Base-by-base conservation (phyloP, 37 sponge, comb jelly and placozoan genomes). In the Haliclona indistincta region DNA sequence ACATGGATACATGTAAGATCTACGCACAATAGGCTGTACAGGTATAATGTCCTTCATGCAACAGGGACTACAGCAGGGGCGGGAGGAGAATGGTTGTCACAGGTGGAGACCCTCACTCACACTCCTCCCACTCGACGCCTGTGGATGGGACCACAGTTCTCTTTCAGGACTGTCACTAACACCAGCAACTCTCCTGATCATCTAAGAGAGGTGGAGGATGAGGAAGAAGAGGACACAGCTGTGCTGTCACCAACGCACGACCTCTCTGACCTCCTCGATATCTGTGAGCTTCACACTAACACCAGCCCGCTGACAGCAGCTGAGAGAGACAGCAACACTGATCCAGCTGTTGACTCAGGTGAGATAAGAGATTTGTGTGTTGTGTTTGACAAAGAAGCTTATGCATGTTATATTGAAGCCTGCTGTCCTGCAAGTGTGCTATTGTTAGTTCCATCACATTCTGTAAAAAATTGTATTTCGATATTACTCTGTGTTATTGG, bases 141-240 rank as follows among this genome's bases (percentile, higher is more conserved):
- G 4, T 97, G 98, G 98, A 97, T 97, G 98, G 98, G 98, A 52
- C 98, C 98, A 4, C 98, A 97, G 90, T 97, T 97, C 86, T 76
- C 74, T 22, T 94, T 92, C 78, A 94, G 92, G 63, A 82, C 85
- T n/a, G 22, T 58, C 25, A 25, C 60, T 25, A 15, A 47, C 13
- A 47, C 10, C 10, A n/a, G n/a, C n/a, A n/a, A n/a, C n/a, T n/a
- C n/a, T n/a, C n/a, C n/a, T n/a, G n/a, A n/a, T n/a, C n/a, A n/a
- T n/a, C n/a, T n/a, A n/a, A 20, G n/a, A 58, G 23, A 8, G 6
- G 25, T 6, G 6, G n/a, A 6, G 15, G 39, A 65, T 35, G 11
- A 28, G 5, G 42, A 65, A 32, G 40, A 35, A 38, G 42, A 65
- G 11, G 42, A 20, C 7, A 6, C 49, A 40, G 7, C 32, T 17